Evolutionary conservation across 2,888 invertebrate genomes (phyloP), one percentile per base, ranked within the genome.

Genomic region (Synanthedon andrenaeformis): DNA sequence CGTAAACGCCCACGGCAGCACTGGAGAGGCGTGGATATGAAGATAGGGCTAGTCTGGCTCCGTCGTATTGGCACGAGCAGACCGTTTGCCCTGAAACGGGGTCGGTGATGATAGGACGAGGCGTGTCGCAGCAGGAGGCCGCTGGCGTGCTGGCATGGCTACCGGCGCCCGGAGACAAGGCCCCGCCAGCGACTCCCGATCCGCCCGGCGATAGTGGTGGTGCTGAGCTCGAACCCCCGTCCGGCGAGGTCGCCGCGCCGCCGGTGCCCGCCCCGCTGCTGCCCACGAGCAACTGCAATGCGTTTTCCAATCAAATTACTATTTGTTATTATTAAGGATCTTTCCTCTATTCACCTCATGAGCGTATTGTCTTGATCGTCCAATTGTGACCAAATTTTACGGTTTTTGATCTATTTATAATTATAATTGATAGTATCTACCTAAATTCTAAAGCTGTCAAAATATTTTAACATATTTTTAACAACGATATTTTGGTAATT

Each of bases 41-140:
- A 60, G 94, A 91, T 59, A 96, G 91, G 53, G 96, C 95, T 62
- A 96, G 90, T 64, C 96, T 89, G 51, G 96, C 94, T 56, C 94
- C 93, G 82, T 96, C 96, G 84, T 96, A 96, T 80, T 96, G 96
- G 85, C 97, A 97, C 66, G 96, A 96, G 86, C 96, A 97, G 66
- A 97, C 95, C 54, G 95, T 94, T 83, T 96, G 96, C 42, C 96
- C 96, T 60, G 96, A 95, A 57, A 96, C 94, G 10, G 96, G 96
- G 83, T 97, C 96, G 65, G 96, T 96, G 89, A 96, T 94, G 80
- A 96, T 92, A 62, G 96, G 96, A 59, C 96, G 91, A 53, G 96
- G 96, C 62, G 95, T 95, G 77, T 96, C 96, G 88, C 96, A 96
- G 85, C 96, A 96, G 53, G 92, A 89, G 54, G 88, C 82, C 57